Evolutionary conservation across 1,140 invertebrate species (phyloP).

Genomic region (Lasaia peninsularis): DNA sequence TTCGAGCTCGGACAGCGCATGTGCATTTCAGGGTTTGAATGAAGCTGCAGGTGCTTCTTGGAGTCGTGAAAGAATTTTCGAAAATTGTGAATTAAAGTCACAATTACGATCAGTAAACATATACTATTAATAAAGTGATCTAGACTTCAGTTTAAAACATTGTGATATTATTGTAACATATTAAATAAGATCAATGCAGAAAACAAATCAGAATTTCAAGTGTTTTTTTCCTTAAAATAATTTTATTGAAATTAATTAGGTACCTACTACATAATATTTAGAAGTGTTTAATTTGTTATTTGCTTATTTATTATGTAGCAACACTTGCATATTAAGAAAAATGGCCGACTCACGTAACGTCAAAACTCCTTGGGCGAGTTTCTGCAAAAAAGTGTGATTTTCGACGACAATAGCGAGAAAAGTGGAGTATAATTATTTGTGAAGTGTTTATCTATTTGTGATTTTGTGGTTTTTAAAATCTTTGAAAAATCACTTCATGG

Average conservation of each 20-base stretch:
- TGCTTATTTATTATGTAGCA: conserved; percentile 33
- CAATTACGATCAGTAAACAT: background rate
- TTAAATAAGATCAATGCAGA: background rate
- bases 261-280: background rate
- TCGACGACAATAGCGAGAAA: conserved; percentile 33
- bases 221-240: too few species aligned
- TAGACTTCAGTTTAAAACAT: too few species aligned
- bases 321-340: conserved; percentile 49
- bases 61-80: conserved; percentile 8
- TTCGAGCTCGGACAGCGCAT: conserved; percentile 42
- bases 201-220: background rate
- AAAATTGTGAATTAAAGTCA: conserved; percentile 2
- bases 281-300: conserved; percentile 13
- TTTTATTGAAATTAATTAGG: background rate
- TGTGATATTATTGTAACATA: too few species aligned
- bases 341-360: conserved; percentile 66
- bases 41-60: conserved; percentile 20
- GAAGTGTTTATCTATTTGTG: conserved; percentile 33
- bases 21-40: conserved; percentile 49
- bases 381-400: conserved; percentile 54
- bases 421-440: conserved; percentile 29
- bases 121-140: background rate
- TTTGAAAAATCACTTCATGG: conserved; percentile 32
- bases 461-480: conserved; percentile 21
- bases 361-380: conserved; percentile 57